Evolutionary conservation across 2,888 invertebrate genomes (phyloP).

Genomic region (Ferrisia virgata): DNA sequence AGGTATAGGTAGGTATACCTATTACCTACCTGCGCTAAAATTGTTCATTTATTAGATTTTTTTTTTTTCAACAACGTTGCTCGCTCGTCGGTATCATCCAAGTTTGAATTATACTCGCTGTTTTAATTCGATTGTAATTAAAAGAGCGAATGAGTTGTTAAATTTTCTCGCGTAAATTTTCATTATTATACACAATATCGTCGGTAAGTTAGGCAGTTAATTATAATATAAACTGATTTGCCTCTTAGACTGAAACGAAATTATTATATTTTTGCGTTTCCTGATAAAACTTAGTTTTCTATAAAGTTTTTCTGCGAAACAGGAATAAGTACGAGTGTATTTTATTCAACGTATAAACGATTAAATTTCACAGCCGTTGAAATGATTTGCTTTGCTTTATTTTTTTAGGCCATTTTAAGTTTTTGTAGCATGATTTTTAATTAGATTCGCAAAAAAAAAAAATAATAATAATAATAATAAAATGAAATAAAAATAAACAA

Average conservation of each 20-base stretch:
- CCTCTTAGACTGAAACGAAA: neutral
- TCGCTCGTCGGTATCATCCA: neutral
- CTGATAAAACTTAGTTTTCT: constrained; percentile 22
- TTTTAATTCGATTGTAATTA: constrained; percentile 22
- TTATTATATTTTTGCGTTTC: constrained; percentile 16
- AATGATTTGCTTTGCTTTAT: neutral
- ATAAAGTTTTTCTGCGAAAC: neutral
- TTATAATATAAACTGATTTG: constrained; percentile 22
- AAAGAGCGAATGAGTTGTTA: constrained; percentile 26
- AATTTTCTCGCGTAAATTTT: constrained; percentile 26
- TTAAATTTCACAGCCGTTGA: constrained; percentile 3
- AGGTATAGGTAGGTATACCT: neutral
- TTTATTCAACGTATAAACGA: neutral
- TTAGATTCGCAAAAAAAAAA: neutral
- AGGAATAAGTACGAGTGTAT: neutral
- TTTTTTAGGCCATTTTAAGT: neutral
- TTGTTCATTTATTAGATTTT: neutral
- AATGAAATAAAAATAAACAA: too few relatives aligned
- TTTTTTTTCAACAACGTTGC: too few relatives aligned
- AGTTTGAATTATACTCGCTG: constrained; percentile 16
- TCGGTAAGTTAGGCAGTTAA: constrained; percentile 19
- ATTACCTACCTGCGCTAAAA: too few relatives aligned
- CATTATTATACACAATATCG: constrained; percentile 20
- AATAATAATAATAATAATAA: too few relatives aligned
- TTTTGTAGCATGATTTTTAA: constrained; percentile 10